phyloP scores from a whole-genome alignment of 2,888 invertebrate genomes.

The Ochropleura leucogaster region DNA sequence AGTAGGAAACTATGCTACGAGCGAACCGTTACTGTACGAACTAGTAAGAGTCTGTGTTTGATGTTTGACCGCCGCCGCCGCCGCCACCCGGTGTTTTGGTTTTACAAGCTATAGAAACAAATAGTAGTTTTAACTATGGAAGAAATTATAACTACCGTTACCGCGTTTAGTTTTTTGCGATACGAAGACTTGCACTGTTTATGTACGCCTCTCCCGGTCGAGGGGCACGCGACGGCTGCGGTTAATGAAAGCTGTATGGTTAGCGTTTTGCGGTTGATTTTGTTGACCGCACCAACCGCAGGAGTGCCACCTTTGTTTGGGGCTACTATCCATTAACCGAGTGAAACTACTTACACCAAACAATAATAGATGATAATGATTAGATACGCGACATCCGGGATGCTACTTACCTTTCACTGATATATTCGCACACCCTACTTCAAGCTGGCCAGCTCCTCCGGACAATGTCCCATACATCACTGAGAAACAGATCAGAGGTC shows the following conservation, averaged over 20 bases:
- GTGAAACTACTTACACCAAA: conserved; percentile 13
- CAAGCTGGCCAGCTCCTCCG: neutral
- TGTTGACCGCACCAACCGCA: conserved; percentile 26
- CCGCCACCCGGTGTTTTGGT: neutral
- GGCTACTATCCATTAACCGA: neutral
- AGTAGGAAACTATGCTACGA: conserved; percentile 8
- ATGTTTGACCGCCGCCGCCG: too few relatives aligned
- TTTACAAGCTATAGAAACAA: neutral
- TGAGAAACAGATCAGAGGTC: too few relatives aligned
- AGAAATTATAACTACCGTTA: neutral
- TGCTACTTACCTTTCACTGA: conserved; percentile 28
- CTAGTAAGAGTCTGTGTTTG: neutral
- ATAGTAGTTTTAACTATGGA: neutral
- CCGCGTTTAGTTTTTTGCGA: neutral
- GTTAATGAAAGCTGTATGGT: conserved; percentile 11
- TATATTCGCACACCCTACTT: neutral
- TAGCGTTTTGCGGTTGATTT: conserved; percentile 24
- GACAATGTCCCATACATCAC: neutral
- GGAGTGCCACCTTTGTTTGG: conserved; percentile 2
- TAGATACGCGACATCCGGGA: conserved; percentile 24
- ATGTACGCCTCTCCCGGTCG: neutral
- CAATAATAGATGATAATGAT: conserved; percentile 5
- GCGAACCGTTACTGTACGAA: neutral
- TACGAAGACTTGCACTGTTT: neutral
- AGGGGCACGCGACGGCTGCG: neutral